Evolutionary conservation across 1,140 invertebrate species (phyloP).

Genomic region (Heliconius melpomene): DNA sequence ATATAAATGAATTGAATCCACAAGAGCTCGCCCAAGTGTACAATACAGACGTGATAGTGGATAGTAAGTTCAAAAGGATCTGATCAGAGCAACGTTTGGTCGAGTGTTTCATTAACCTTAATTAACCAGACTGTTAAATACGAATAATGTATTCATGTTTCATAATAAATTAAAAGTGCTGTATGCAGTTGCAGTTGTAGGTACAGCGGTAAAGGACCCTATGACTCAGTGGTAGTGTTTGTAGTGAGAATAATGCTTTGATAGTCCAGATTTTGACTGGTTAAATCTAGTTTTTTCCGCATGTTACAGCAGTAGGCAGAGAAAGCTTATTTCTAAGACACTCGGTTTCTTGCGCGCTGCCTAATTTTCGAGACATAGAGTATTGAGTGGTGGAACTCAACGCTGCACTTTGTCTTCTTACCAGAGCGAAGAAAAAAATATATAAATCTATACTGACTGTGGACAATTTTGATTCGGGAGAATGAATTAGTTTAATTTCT

Average conservation of each 20-base stretch:
- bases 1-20: background rate
- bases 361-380: too few relatives aligned
- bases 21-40: slow-evolving; percentile 1
- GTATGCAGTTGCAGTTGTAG: background rate
- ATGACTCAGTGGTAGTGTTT: background rate
- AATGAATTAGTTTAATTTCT: too few relatives aligned
- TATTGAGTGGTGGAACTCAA: too few relatives aligned
- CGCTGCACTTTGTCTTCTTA: too few relatives aligned
- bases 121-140: slow-evolving; percentile 35
- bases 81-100: slow-evolving; percentile 28
- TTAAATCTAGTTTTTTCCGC: too few relatives aligned
- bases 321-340: too few relatives aligned
- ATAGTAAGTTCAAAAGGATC: slow-evolving; percentile 8
- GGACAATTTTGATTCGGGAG: too few relatives aligned
- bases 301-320: too few relatives aligned
- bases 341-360: too few relatives aligned
- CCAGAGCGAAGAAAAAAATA: too few relatives aligned
- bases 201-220: background rate
- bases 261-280: too few relatives aligned
- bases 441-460: too few relatives aligned
- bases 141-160: slow-evolving; percentile 4
- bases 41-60: background rate
- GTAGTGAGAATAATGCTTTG: background rate
- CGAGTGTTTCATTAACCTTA: slow-evolving; percentile 40
- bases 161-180: background rate